Percentiles rank a stretch among this genome's conserved stretches.
These are phyloP conservation scores for Drosophila murphyi DNA, from an alignment of 1,140 invertebrate genomes.

Conservation along the genomic window DNA sequence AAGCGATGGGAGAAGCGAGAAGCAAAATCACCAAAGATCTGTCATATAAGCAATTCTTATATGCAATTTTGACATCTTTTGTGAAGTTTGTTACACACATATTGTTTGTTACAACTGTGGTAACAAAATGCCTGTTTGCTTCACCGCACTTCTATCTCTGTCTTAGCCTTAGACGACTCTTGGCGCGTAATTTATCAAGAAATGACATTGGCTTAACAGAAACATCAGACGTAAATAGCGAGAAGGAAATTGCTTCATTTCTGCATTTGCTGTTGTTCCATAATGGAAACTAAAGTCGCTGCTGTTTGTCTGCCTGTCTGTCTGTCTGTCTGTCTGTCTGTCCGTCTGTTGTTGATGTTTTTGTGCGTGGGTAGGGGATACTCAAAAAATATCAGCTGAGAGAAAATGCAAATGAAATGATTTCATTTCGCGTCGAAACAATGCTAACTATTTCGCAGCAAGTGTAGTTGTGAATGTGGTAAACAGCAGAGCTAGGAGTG, in stretches of 20 bases:
- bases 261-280: slow-evolving; percentile 3
- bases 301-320: neutral
- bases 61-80: no score
- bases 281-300: slow-evolving; percentile 2
- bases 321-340: neutral
- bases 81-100: neutral
- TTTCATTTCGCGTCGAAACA: slow-evolving; percentile 47
- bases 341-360: neutral
- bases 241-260: slow-evolving; percentile 16
- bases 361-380: neutral
- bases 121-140: neutral
- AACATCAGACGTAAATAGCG: neutral
- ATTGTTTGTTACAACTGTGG: neutral
- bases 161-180: neutral
- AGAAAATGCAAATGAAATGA: slow-evolving; percentile 62
- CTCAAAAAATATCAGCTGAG: neutral
- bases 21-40: neutral
- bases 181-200: slow-evolving; percentile 14
- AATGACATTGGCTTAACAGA: slow-evolving; percentile 3
- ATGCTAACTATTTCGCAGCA: slow-evolving; percentile 23
- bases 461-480: neutral
- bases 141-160: neutral
- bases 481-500: neutral
- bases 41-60: neutral
- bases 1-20: neutral